These are phyloP conservation scores for Solenodon paradoxus DNA, from an alignment of 2,113 vertebrate genomes.

Conservation along the genomic window DNA sequence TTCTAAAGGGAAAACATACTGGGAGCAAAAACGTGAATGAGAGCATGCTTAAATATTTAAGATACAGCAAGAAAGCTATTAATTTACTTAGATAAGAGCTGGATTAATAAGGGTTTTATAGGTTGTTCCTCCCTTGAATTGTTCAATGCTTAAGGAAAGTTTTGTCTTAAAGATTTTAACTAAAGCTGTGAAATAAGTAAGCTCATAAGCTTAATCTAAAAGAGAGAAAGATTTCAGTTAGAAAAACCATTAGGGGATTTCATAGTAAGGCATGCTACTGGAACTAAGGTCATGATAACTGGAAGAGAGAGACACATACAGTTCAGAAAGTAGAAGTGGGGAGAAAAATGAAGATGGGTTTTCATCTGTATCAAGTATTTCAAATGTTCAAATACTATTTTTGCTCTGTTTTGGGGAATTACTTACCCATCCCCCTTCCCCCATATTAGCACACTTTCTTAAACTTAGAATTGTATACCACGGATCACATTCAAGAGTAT, in stretches of 20 bases:
- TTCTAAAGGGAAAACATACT: not conserved
- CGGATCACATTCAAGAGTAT: not conserved
- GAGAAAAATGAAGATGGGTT: not conserved
- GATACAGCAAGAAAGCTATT: not conserved
- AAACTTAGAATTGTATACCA: not conserved
- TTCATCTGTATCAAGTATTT: not conserved
- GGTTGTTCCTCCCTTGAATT: not conserved
- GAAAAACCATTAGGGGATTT: not conserved
- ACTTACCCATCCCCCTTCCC: not conserved
- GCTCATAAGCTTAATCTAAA: not conserved
- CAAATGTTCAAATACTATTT: not conserved
- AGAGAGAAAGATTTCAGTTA: not conserved
- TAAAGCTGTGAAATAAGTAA: not conserved
- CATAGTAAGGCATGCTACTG: not conserved
- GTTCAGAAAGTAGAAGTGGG: not conserved
- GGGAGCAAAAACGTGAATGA: not conserved
- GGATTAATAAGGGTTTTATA: not conserved
- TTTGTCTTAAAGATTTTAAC: not conserved
- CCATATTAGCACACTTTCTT: not conserved
- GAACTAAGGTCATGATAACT: not conserved
- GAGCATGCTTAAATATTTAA: not conserved
- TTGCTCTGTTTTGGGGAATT: not conserved
- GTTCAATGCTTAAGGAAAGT: not conserved
- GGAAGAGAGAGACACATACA: not conserved
- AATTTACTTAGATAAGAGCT: not conserved